These are phyloP conservation scores for Pegoplata infirma DNA, from an alignment of 2,888 invertebrate species.

Conservation along the genomic window DNA sequence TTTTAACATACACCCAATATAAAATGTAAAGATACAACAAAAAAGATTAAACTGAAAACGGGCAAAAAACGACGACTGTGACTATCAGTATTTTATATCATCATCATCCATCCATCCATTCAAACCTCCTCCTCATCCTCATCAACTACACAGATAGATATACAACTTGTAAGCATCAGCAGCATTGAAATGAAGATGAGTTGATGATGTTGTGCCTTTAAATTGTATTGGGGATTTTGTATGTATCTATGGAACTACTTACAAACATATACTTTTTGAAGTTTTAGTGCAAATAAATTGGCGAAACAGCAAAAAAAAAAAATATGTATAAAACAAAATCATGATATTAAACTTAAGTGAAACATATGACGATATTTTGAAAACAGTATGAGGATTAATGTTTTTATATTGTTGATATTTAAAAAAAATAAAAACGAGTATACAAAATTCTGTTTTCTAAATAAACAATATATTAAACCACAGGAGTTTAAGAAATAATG, in stretches of 20 bases:
- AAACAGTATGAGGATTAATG: not conserved
- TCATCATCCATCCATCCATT: conserved; percentile 27
- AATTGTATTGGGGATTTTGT: not conserved
- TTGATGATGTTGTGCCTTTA: not conserved
- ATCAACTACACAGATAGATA: no score
- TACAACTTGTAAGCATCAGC: no score
- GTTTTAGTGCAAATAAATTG: conserved; percentile 52
- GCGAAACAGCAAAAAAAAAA: conserved; percentile 24
- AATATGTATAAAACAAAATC: no score
- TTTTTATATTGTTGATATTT: conserved; percentile 14
- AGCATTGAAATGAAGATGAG: not conserved
- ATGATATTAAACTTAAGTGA: conserved; percentile 32
- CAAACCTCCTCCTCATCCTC: conserved; percentile 12
- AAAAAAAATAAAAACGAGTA: no score
- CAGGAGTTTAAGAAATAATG: not conserved
- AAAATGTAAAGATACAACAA: conserved; percentile 1
- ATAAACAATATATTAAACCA: conserved; percentile 9
- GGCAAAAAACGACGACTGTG: conserved; percentile 40
- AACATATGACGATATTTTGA: conserved; percentile 30
- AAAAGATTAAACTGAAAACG: conserved; percentile 47
- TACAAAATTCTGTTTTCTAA: conserved; percentile 3
- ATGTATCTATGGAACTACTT: not conserved
- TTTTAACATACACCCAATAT: not conserved
- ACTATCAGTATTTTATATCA: conserved; percentile 56
- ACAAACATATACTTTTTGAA: conserved; percentile 2